Evolutionary conservation across 2,888 invertebrate genomes (phyloP).

Genomic region (Doris montereyensis): DNA sequence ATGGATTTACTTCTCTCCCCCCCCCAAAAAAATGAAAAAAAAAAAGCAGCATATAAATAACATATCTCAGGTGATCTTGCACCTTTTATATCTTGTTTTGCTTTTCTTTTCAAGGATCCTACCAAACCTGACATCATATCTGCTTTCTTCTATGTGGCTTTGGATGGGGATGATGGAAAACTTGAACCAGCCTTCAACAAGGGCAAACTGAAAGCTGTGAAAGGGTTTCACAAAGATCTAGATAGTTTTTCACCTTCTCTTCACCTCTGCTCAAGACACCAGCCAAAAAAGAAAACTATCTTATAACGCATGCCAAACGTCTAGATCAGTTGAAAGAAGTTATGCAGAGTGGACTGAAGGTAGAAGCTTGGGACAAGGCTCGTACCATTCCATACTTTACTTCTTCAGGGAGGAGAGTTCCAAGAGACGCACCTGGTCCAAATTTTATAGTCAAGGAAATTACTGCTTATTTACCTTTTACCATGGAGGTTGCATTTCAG

Average conservation of each 20-base stretch:
- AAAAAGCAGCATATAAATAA: no score
- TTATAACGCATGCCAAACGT: slow-evolving; percentile 60
- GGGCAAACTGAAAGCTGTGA: slow-evolving; percentile 76
- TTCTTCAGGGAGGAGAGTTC: slow-evolving; percentile 63
- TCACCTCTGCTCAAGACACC: no score
- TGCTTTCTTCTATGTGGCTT: slow-evolving; percentile 71
- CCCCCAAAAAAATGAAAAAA: no score
- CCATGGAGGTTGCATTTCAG: slow-evolving; percentile 87
- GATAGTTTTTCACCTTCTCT: no score
- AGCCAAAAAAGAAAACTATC: slow-evolving; percentile 55
- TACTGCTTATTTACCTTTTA: slow-evolving; percentile 79
- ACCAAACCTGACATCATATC: slow-evolving; percentile 61
- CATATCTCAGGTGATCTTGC: no score
- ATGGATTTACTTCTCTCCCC: no score
- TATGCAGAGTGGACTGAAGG: slow-evolving; percentile 56
- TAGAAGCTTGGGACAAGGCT: slow-evolving; percentile 65
- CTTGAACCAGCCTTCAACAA: slow-evolving; percentile 61
- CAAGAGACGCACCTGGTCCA: slow-evolving; percentile 65
- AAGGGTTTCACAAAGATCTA: slow-evolving; percentile 84
- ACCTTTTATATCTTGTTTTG: slow-evolving; percentile 14
- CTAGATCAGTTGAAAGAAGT: slow-evolving; percentile 66
- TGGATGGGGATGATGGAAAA: slow-evolving; percentile 77
- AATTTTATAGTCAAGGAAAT: slow-evolving; percentile 73
- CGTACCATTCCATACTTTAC: slow-evolving; percentile 61
- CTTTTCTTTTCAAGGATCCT: slow-evolving; percentile 48